phyloP scores from a whole-genome alignment of 2,888 invertebrate genomes.

The Cordilura impudica region DNA sequence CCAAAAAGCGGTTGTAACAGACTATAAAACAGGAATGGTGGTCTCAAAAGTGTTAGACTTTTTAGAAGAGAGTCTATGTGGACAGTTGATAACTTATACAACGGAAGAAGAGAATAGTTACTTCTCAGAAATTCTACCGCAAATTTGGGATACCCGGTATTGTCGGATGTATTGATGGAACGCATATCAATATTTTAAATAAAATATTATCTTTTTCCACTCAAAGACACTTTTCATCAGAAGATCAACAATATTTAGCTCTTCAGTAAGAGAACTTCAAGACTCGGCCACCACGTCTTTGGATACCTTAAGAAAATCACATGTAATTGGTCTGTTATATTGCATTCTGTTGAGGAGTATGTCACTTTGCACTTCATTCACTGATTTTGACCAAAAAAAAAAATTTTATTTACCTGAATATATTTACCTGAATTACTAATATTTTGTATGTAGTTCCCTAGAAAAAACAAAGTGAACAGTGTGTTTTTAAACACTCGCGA shows the following conservation, averaged over 20 bases:
- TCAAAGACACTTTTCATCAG: no score
- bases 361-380: neutral
- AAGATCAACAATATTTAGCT: neutral
- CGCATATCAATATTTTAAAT: constrained; percentile 1
- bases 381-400: neutral
- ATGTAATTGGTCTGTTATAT: neutral
- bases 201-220: constrained; percentile 9
- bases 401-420: no score
- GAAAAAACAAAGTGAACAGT: no score
- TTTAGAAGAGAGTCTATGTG: neutral
- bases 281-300: neutral
- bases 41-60: neutral
- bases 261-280: neutral
- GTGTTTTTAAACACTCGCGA: no score
- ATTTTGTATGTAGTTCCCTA: no score
- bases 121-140: neutral
- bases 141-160: constrained; percentile 3
- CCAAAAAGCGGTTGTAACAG: neutral
- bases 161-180: neutral
- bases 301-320: neutral
- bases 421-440: no score
- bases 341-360: neutral
- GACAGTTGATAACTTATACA: neutral
- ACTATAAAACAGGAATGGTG: neutral
- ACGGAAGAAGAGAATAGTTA: neutral